Base-by-base conservation (phyloP, 1,140 invertebrate species). In the Drosophila kanapiae region DNA sequence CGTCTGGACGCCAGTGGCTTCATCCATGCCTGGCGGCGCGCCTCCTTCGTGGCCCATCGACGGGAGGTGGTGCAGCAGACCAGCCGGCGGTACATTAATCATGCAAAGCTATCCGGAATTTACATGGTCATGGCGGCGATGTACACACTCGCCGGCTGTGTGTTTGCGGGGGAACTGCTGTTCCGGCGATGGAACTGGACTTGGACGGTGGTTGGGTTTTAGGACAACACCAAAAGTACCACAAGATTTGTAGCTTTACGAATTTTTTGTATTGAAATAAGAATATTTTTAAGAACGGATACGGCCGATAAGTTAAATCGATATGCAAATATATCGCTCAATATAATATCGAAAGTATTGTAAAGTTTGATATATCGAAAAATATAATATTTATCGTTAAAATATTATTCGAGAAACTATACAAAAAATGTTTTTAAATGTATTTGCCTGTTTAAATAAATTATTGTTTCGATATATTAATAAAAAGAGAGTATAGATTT, bases 1-100 rank as follows among this genome's bases (percentile, higher is more conserved):
- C 57, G 49, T 0, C 63, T 88, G 4, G 80, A 90, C 35, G 67
- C 69, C 10, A 37, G 56, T 8, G 85, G 85, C 1, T 81, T 90
- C 6, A 75, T 75, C 3, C 53, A 47, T 16, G 62, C 71, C n/a
- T 81, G 81, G 85, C 85, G 74, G 0, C 69, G 78, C 0, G 47
- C 53, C 16, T 45, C 74, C 68, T 81, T 87, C 0, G 42, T 31
- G 18, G 59, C 54, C 1, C 79, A 40, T 37, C 58, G 71, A 6
- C 23, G 18, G 54, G 45, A 56, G 27, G 23, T 35, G 6, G 10
- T 18, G 43, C 53, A 1, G 8, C 6, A 31, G 31, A 47, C 7
- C 56, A 74, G 23, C 6, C 48, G 56, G 14, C 42, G 54, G 5
- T 60, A 27, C 23, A 48, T 79, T 7, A 71, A 49, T 14, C 42